phyloP scores from a whole-genome alignment of 2,113 vertebrate species.

The Lepidothrix coronata region DNA sequence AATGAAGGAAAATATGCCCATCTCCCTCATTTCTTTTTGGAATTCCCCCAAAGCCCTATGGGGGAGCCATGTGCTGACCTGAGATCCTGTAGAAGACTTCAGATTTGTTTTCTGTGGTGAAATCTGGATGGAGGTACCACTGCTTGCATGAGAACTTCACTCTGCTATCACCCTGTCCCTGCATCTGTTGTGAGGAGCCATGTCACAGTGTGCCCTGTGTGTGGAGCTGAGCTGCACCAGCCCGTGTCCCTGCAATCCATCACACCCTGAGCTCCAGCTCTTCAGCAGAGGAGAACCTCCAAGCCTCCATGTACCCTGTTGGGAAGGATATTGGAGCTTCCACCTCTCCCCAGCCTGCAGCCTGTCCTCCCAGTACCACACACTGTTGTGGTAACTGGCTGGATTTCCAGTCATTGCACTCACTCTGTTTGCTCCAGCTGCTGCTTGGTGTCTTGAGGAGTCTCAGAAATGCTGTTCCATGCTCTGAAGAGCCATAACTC shows the following conservation, averaged over 20 bases:
- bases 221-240: not conserved
- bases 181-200: not conserved
- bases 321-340: not conserved
- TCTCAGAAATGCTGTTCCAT: not conserved
- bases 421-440: not conserved
- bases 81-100: not conserved
- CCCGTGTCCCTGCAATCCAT: not conserved
- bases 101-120: not conserved
- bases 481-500: not conserved
- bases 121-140: not conserved
- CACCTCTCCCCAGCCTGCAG: not conserved
- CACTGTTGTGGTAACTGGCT: not conserved
- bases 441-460: not conserved
- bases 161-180: not conserved
- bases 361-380: not conserved
- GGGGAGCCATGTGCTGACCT: not conserved
- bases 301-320: not conserved
- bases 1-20: not conserved
- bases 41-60: not conserved
- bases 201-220: not conserved
- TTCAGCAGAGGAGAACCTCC: not conserved
- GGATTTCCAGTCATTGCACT: not conserved
- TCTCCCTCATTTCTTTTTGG: not conserved
- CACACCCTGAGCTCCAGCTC: not conserved
- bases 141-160: not conserved